phyloP scores from a whole-genome alignment of 2,888 invertebrate genomes.

The Pyrrhosoma nymphula region DNA sequence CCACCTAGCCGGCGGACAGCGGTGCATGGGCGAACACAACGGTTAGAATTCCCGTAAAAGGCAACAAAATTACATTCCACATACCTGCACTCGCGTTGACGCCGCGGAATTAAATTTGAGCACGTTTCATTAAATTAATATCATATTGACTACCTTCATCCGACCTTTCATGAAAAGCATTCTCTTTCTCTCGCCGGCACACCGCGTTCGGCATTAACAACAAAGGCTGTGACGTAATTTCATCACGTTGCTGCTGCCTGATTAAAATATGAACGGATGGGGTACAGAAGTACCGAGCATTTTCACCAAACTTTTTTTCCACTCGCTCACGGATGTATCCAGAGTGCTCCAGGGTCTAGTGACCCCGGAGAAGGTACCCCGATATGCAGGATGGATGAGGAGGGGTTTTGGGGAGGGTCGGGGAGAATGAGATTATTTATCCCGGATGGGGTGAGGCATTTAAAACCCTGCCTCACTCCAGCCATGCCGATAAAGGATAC shows the following conservation, averaged over 20 bases:
- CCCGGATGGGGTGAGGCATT: not conserved
- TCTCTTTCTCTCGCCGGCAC: not conserved
- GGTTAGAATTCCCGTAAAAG: not conserved
- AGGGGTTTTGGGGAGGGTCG: not conserved
- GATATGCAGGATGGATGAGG: not conserved
- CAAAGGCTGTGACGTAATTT: not conserved
- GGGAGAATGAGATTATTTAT: not conserved
- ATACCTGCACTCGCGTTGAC: not conserved
- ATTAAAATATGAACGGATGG: not conserved
- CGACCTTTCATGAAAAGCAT: not conserved
- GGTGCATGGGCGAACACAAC: not conserved
- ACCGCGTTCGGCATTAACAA: not conserved
- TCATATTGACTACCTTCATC: not conserved
- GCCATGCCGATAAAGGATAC: too few relatives aligned
- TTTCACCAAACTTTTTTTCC: not conserved
- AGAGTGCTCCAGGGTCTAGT: not conserved
- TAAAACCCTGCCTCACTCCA: too few relatives aligned
- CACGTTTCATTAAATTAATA: conserved; percentile 18
- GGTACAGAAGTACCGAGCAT: not conserved
- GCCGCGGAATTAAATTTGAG: not conserved
- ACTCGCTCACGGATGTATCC: not conserved
- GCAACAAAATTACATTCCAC: not conserved
- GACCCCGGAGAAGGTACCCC: too few relatives aligned
- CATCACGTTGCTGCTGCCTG: not conserved
- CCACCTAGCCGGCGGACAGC: too few relatives aligned